Percentiles rank a stretch among this genome's conserved stretches.
These are phyloP conservation scores for Thermophis baileyi DNA, from an alignment of 2,113 vertebrate species.

Conservation along the genomic window DNA sequence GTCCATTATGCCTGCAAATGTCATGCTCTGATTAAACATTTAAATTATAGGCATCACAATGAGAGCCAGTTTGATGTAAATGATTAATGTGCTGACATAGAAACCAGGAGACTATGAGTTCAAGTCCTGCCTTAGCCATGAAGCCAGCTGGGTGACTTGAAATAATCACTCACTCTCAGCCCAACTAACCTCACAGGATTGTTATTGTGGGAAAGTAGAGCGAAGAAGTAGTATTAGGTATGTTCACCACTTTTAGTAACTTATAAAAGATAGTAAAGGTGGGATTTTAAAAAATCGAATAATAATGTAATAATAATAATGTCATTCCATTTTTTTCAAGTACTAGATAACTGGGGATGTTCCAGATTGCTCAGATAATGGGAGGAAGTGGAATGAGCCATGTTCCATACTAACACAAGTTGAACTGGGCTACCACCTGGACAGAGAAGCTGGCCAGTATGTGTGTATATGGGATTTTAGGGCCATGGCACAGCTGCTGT, in stretches of 20 bases:
- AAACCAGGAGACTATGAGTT: not conserved
- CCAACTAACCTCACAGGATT: not conserved
- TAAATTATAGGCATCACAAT: not conserved
- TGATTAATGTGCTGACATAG: not conserved
- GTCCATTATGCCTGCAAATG: not conserved
- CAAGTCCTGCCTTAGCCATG: not conserved
- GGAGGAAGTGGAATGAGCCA: not conserved
- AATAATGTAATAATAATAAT: not conserved
- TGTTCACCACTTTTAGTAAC: not conserved
- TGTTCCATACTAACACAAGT: not conserved
- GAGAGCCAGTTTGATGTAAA: not conserved
- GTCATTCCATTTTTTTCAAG: not conserved
- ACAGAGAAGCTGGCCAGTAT: not conserved
- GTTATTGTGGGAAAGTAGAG: not conserved
- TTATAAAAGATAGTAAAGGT: not conserved
- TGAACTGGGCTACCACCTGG: not conserved
- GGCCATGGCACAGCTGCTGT: not conserved
- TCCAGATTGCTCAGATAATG: not conserved
- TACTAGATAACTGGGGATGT: not conserved
- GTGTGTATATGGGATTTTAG: not conserved
- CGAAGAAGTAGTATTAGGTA: not conserved
- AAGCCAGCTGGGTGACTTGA: not conserved
- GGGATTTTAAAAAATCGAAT: too few species aligned
- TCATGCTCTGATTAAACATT: not conserved
- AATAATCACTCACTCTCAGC: not conserved